Conservation (phyloP, 92 coral and sea anemone species). For the Diadumene lineata region DNA sequence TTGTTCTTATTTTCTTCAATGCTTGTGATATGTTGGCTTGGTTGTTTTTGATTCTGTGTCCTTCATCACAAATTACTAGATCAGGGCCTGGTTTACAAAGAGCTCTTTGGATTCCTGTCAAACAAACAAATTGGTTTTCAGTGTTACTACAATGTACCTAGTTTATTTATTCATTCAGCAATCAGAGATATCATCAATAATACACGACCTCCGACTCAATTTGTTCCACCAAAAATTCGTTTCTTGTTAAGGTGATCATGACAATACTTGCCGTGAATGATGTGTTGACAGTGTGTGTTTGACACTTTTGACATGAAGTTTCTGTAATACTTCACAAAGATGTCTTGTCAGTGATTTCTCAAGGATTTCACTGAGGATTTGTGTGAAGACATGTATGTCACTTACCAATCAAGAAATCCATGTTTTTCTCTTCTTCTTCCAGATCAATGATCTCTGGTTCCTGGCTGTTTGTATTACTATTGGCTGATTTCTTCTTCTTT, state of each 20-base stretch:
- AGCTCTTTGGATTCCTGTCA: slow-evolving; percentile 76
- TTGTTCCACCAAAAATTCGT: no score
- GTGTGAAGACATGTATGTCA: background rate
- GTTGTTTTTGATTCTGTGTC: slow-evolving; percentile 91
- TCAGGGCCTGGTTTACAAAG: slow-evolving; percentile 95
- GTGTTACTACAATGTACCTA: no score
- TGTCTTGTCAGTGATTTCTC: no score
- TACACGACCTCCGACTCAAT: no score
- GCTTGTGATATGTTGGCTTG: slow-evolving; percentile 92
- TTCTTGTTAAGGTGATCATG: no score
- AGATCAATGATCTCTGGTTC: slow-evolving; percentile 93
- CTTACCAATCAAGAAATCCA: slow-evolving; percentile 92
- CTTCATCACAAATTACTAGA: slow-evolving; percentile 93
- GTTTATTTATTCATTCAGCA: background rate
- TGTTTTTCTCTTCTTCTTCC: slow-evolving; percentile 94
- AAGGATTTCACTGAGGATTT: no score
- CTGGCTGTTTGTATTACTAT: slow-evolving; percentile 24
- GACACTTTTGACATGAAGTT: no score
- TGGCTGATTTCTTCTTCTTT: slow-evolving; percentile 67
- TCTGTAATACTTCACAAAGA: no score
- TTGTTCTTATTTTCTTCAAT: slow-evolving; percentile 82
- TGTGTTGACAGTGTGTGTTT: no score
- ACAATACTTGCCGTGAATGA: no score
- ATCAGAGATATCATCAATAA: no score
- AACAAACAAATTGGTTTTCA: background rate